Evolutionary conservation across 2,888 invertebrate genomes (phyloP).

Genomic region (Harmothoe impar): DNA sequence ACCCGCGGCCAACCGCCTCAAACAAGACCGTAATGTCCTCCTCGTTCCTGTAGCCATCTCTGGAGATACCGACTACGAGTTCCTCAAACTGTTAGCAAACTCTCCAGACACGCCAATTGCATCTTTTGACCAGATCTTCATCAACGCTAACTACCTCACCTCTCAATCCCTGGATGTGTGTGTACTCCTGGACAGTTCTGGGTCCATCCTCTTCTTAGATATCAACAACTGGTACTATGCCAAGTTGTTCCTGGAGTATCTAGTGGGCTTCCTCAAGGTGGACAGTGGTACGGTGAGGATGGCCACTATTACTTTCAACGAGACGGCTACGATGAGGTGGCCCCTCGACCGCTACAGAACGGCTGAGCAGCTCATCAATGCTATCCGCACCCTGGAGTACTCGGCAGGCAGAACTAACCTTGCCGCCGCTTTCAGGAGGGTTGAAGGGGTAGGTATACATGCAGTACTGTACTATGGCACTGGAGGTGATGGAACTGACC

Average conservation of each 20-base stretch:
- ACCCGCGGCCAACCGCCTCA: not conserved
- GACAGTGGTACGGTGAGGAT: not conserved
- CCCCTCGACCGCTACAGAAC: not conserved
- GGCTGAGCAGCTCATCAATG: not conserved
- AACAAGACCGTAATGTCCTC: not conserved
- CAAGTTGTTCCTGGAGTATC: slow-evolving; percentile 44
- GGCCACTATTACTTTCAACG: slow-evolving; percentile 29
- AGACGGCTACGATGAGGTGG: not conserved
- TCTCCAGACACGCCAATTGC: not conserved
- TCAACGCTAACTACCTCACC: slow-evolving; percentile 1
- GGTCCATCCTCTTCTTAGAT: slow-evolving; percentile 52
- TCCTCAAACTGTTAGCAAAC: not conserved
- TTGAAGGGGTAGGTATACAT: not conserved
- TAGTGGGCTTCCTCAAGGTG: not conserved
- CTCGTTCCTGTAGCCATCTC: slow-evolving; percentile 34
- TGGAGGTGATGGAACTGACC: too few species aligned
- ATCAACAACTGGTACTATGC: slow-evolving; percentile 53
- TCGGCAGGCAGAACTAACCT: slow-evolving; percentile 21
- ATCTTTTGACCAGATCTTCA: slow-evolving; percentile 2
- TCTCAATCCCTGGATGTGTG: not conserved
- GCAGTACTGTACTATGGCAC: too few species aligned
- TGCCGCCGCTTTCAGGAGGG: not conserved
- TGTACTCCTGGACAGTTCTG: slow-evolving; percentile 9
- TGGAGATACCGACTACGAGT: not conserved
- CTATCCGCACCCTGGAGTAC: not conserved